Evolutionary conservation across 2,888 invertebrate species (phyloP).

Genomic region (Paralinhomoeus sp.): DNA sequence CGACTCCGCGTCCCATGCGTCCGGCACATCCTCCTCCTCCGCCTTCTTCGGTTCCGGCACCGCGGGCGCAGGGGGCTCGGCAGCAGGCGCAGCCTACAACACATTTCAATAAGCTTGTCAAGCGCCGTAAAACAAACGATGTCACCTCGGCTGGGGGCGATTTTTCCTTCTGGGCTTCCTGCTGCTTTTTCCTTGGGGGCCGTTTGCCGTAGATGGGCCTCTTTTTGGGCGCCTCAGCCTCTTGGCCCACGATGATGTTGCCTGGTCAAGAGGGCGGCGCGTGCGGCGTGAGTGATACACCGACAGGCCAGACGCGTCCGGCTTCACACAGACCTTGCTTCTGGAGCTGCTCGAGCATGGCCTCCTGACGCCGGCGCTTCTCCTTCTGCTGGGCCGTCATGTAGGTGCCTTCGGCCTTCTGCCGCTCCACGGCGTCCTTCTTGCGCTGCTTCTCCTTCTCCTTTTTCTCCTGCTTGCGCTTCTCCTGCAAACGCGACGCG

Average conservation of each 20-base stretch:
- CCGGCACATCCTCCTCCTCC: constrained; percentile 29
- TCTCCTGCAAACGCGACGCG: constrained; percentile 28
- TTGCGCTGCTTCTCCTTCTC: constrained; percentile 71
- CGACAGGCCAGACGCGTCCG: too few relatives aligned
- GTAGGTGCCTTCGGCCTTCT: constrained; percentile 86
- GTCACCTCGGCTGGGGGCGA: constrained; percentile 21
- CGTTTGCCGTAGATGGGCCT: too few relatives aligned
- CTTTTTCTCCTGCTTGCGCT: constrained; percentile 62
- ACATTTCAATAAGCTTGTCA: too few relatives aligned
- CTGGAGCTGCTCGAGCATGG: constrained; percentile 61
- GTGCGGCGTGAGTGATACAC: too few relatives aligned
- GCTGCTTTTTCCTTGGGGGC: constrained; percentile 9
- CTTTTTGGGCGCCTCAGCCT: too few relatives aligned
- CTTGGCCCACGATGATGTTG: too few relatives aligned
- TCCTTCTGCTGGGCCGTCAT: constrained; percentile 78
- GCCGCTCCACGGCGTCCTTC: constrained; percentile 66
- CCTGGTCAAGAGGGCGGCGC: too few relatives aligned
- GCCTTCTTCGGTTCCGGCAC: constrained; percentile 30
- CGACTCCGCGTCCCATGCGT: constrained; percentile 19
- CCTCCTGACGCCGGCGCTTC: constrained; percentile 57
- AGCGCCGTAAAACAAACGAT: constrained; percentile 46
- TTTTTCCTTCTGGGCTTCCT: constrained; percentile 25
- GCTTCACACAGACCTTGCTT: too few relatives aligned
- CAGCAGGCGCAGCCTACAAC: too few relatives aligned
- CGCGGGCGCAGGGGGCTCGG: constrained; percentile 37